Conservation (phyloP, 2,888 invertebrate species). For the Flexamia atlantica region DNA sequence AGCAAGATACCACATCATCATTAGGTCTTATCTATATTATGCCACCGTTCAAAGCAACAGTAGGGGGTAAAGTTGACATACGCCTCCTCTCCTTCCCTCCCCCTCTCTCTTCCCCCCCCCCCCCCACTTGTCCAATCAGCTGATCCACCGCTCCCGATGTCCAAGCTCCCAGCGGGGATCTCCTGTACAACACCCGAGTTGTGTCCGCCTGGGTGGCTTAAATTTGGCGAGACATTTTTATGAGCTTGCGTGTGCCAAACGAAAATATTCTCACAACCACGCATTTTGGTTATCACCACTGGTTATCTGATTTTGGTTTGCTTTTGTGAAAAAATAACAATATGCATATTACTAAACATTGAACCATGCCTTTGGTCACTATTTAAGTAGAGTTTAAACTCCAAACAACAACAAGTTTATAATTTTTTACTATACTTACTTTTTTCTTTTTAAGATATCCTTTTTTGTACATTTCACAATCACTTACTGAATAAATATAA, state of each 20-base stretch:
- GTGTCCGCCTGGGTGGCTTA: neutral
- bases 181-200: neutral
- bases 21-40: neutral
- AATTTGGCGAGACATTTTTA: conserved; percentile 37
- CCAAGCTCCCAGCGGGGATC: neutral
- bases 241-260: neutral
- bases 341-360: no score
- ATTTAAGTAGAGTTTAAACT: no score
- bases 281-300: no score
- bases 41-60: neutral
- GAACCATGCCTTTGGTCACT: no score
- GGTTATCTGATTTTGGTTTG: no score
- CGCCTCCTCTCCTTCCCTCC: neutral
- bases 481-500: no score
- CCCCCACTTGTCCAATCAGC: neutral
- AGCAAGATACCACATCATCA: neutral
- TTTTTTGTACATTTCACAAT: no score
- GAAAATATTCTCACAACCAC: neutral
- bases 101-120: neutral
- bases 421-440: no score
- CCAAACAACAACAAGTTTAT: no score
- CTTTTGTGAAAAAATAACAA: no score
- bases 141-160: neutral
- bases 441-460: no score
- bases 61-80: neutral